These are phyloP conservation scores for Allenopithecus nigroviridis DNA, from an alignment of 2,797 vertebrate species.

Conservation along the genomic window DNA sequence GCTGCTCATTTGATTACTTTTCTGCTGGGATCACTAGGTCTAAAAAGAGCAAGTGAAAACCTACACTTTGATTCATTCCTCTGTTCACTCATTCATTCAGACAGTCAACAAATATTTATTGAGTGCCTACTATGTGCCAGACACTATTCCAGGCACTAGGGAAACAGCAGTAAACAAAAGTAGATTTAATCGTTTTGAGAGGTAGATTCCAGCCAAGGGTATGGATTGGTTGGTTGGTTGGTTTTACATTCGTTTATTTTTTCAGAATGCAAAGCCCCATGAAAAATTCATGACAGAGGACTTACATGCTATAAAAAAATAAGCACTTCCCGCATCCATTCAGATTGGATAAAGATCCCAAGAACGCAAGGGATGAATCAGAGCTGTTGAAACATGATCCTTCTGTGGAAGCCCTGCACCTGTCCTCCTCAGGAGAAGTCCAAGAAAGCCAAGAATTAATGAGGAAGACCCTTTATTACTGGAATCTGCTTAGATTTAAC, in stretches of 20 bases:
- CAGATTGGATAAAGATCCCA: neutral
- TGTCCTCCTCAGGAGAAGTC: neutral
- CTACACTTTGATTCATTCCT: neutral
- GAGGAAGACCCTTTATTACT: neutral
- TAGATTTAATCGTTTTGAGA: neutral
- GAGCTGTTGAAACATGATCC: neutral
- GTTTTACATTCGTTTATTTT: neutral
- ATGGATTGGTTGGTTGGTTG: neutral
- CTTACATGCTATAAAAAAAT: neutral
- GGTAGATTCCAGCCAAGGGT: neutral
- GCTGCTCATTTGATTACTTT: neutral
- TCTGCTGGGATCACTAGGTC: neutral
- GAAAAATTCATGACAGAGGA: neutral
- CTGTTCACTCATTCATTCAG: neutral
- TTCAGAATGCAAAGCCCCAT: neutral
- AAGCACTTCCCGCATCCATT: neutral
- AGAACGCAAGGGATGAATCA: neutral
- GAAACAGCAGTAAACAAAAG: neutral
- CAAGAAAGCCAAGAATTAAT: neutral
- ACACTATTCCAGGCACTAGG: neutral
- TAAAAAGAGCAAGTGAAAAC: neutral
- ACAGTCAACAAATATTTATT: neutral
- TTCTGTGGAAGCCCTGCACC: neutral
- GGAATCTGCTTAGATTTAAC: neutral
- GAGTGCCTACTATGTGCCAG: neutral